These are phyloP conservation scores for Gymnosoma rotundatum DNA, from an alignment of 2,888 invertebrate genomes.

Conservation along the genomic window DNA sequence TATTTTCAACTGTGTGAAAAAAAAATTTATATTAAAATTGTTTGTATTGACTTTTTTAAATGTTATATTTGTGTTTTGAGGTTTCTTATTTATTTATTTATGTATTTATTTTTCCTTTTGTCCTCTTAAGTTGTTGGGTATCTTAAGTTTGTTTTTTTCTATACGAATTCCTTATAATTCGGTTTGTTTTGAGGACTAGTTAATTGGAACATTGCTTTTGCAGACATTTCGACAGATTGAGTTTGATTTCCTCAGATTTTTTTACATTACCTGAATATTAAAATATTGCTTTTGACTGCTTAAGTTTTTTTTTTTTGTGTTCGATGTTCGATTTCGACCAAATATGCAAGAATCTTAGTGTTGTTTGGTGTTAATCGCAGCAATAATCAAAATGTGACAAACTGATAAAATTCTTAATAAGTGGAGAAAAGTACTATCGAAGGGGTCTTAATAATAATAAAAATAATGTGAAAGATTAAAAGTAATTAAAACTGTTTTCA, in stretches of 20 bases:
- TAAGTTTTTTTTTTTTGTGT: conserved; percentile 35
- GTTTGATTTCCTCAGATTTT: conserved; percentile 48
- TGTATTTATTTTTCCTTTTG: conserved; percentile 1
- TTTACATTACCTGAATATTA: conserved; percentile 40
- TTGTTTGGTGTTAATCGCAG: neutral
- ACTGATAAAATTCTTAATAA: neutral
- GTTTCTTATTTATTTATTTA: neutral
- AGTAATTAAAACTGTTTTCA: no score
- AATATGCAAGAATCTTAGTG: neutral
- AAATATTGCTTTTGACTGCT: conserved; percentile 55
- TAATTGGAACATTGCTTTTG: conserved; percentile 64
- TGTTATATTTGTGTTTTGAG: no score
- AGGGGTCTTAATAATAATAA: no score
- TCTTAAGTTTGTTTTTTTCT: conserved; percentile 2
- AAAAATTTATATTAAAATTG: conserved; percentile 15
- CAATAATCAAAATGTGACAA: no score
- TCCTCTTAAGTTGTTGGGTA: neutral
- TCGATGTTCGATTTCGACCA: no score
- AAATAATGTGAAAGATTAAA: no score
- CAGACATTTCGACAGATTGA: conserved; percentile 63
- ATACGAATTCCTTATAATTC: conserved; percentile 1
- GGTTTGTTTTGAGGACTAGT: conserved; percentile 43
- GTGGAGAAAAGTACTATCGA: no score
- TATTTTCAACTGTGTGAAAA: conserved; percentile 55
- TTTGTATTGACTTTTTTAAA: no score